These are phyloP conservation scores for Eupithecia insigniata DNA, from an alignment of 2,888 invertebrate genomes.

Conservation along the genomic window DNA sequence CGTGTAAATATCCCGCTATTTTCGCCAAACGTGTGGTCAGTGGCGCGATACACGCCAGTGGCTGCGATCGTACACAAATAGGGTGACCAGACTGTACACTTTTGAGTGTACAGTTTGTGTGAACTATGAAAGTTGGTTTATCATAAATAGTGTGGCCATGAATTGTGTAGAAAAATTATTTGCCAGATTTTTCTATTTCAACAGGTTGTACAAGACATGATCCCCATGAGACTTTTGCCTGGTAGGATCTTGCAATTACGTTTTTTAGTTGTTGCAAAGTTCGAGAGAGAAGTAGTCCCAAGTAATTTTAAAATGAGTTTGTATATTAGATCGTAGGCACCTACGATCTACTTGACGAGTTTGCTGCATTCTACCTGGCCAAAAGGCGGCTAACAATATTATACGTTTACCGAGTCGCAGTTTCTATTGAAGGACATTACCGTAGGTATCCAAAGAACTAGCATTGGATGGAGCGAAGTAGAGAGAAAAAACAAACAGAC, in stretches of 20 bases:
- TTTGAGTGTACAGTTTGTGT: background rate
- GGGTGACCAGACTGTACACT: constrained; percentile 40
- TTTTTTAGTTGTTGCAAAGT: background rate
- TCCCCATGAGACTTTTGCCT: background rate
- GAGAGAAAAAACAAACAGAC: background rate
- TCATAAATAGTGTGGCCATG: background rate
- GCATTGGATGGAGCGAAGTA: background rate
- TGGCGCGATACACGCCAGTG: constrained; percentile 54
- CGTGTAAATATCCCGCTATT: constrained; percentile 50
- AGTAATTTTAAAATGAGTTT: background rate
- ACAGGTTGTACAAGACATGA: background rate
- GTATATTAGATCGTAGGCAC: background rate
- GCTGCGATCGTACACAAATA: constrained; percentile 48
- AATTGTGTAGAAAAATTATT: background rate
- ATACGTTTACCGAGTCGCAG: background rate
- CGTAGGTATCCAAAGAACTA: too few relatives aligned
- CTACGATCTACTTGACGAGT: background rate
- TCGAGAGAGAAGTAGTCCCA: background rate
- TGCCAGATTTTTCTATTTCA: background rate
- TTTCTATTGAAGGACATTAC: background rate
- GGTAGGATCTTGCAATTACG: background rate
- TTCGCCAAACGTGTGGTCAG: constrained; percentile 53
- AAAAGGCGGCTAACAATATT: background rate
- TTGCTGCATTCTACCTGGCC: background rate
- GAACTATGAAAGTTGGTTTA: background rate